These are phyloP conservation scores for Gallinago nigripennis DNA, from an alignment of 2,797 vertebrate genomes.

Conservation along the genomic window DNA sequence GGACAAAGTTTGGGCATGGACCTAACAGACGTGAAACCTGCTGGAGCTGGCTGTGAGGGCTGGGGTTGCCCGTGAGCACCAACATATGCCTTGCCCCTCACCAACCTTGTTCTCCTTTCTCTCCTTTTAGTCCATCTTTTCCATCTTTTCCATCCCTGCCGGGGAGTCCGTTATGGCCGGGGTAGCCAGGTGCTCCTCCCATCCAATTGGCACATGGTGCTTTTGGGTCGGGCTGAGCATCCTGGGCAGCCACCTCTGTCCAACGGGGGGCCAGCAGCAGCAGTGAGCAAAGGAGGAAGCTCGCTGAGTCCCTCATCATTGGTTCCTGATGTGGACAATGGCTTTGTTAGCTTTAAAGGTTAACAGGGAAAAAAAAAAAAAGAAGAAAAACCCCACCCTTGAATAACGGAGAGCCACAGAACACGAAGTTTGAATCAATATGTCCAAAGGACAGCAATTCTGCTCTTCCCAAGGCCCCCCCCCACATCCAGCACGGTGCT, in stretches of 20 bases:
- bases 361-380: neutral
- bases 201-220: constrained; percentile 79
- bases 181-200: constrained; percentile 81
- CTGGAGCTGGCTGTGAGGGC: neutral
- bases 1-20: neutral
- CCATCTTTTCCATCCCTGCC: constrained; percentile 84
- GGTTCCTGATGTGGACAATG: neutral
- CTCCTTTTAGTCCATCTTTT: constrained; percentile 77
- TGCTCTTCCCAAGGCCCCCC: neutral
- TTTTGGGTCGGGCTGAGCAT: constrained; percentile 50
- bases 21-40: neutral
- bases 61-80: neutral
- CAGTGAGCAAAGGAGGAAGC: constrained; percentile 27
- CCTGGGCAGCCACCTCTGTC: neutral
- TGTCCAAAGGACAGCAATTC: neutral
- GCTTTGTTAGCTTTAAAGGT: neutral
- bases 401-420: neutral
- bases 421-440: neutral
- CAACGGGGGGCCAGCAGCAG: constrained; percentile 26
- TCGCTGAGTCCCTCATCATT: constrained; percentile 50
- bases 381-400: rapidly evolving
- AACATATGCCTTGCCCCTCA: neutral
- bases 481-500: neutral
- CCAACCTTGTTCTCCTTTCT: constrained; percentile 83
- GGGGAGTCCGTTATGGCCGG: constrained; percentile 81